Evolutionary conservation across 2,797 vertebrate species (phyloP).

Genomic region (Thunnus albacares): DNA sequence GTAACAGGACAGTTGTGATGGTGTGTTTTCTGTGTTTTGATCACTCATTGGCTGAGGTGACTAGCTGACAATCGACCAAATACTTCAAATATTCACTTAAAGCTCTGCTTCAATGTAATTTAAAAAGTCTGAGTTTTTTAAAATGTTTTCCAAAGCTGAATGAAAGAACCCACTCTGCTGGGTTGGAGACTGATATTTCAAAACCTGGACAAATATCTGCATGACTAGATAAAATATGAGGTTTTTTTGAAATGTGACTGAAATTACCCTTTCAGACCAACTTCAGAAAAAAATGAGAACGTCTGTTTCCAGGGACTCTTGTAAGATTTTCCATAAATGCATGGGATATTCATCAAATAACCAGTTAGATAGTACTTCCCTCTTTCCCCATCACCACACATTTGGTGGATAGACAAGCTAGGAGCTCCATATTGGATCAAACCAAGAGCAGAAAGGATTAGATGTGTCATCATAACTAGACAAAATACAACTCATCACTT

Average conservation of each 20-base stretch:
- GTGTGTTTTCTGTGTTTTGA: neutral
- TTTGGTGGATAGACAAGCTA: neutral
- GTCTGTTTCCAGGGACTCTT: neutral
- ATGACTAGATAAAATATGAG: too few species aligned
- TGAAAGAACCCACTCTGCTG: too few species aligned
- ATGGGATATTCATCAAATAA: neutral
- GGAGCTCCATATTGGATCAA: conserved; percentile 14
- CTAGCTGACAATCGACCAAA: neutral
- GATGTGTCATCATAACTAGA: conserved; percentile 10
- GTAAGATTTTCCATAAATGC: neutral
- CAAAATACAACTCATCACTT: conserved; percentile 1
- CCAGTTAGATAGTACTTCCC: neutral
- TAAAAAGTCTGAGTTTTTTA: too few species aligned
- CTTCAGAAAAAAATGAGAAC: too few species aligned
- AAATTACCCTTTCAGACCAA: too few species aligned
- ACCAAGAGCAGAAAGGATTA: conserved; percentile 6
- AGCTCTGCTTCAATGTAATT: too few species aligned
- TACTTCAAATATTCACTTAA: neutral
- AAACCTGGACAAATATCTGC: too few species aligned
- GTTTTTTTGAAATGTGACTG: too few species aligned
- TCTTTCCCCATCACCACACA: neutral
- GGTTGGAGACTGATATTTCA: too few species aligned
- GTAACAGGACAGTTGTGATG: too few species aligned
- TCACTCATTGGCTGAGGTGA: neutral
- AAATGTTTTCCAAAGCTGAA: too few species aligned